Evolutionary conservation across 2,888 invertebrate species (phyloP), one percentile per base, ranked within the genome.

Genomic region (Oligia strigilis): DNA sequence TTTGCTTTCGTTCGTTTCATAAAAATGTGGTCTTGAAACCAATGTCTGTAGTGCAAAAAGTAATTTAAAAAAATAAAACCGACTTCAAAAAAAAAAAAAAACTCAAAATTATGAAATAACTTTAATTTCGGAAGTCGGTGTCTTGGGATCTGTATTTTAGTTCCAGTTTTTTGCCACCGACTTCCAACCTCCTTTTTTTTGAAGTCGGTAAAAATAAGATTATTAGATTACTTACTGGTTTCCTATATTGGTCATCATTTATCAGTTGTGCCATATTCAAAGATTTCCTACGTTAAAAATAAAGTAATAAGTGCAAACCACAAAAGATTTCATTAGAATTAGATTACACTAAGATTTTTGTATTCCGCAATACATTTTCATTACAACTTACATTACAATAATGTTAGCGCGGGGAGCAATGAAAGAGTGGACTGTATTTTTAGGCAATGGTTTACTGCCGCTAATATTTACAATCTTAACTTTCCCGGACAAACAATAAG

Each of bases 221-320:
- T n/a, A 19, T 55, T 19, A 40, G 0, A 13, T 46, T 23, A 79
- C 79, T 58, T 55, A 80, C 79, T 23, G 23, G 55, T 49, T 79
- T 71, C 5, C n/a, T 64, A 8, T 19, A 11, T 64, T 65, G 36
- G 1, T 72, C n/a, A 46, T 9, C 13, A 49, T 40, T 0, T 3
- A 1, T 23, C 4, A 4, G 8, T 36, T 46, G 14, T 3, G 2
- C 8, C 13, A 29, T 17, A 3, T 69, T 19, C 19, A 65, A 23
- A 40, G n/a, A n/a, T 14, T 66, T 49, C 40, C 80, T 80, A 46
- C 5, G 19, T 36, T n/a, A 0, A 49, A 64, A 43, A 76, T 29
- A 58, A 52, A 49, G 3, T 43, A 17, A 29, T 19, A 72, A 40
- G 2, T 6, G 64, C 29, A 29, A 64, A 64, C 2, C 29, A 62